A percentile compares a stretch with the other conserved stretches of the same genome.
These are phyloP conservation scores for Amblyjoppa fuscipennis DNA, from an alignment of 2,888 invertebrate species.

Conservation along the genomic window DNA sequence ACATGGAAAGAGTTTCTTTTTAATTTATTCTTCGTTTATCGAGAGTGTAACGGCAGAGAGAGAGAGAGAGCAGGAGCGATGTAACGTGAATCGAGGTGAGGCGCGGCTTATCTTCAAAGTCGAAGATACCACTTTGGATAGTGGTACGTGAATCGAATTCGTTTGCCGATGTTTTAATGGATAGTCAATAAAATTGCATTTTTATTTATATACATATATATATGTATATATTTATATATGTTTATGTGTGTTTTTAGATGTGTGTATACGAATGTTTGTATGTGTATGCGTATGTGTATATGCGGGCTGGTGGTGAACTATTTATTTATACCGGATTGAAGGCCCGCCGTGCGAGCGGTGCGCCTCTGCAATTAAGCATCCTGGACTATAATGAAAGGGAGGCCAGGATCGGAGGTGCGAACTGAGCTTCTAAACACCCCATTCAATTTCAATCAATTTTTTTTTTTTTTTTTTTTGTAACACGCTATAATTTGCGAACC, in stretches of 20 bases:
- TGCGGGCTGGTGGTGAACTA: constrained; percentile 1
- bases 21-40: constrained; percentile 65
- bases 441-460: constrained; percentile 29
- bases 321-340: constrained; percentile 6
- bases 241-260: constrained; percentile 3
- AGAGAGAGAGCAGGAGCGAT: constrained; percentile 1
- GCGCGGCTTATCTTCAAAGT: constrained; percentile 68
- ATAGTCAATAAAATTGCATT: constrained; percentile 47
- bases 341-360: background rate
- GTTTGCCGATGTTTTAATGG: constrained; percentile 34
- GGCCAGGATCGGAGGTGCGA: constrained; percentile 6
- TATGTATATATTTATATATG: background rate
- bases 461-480: background rate
- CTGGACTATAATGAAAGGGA: background rate
- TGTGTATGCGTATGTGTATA: background rate
- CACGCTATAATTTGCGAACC: constrained; percentile 11
- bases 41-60: constrained; percentile 11
- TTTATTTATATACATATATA: background rate
- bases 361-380: background rate
- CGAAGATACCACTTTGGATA: constrained; percentile 46
- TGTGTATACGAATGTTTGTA: background rate
- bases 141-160: constrained; percentile 62
- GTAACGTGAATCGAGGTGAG: constrained; percentile 8
- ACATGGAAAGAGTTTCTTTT: constrained; percentile 59
- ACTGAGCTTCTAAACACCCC: constrained; percentile 16